Evolutionary conservation across 64 coral and sea anemone species (phyloP).

Genomic region (Stichodactyla helianthus): DNA sequence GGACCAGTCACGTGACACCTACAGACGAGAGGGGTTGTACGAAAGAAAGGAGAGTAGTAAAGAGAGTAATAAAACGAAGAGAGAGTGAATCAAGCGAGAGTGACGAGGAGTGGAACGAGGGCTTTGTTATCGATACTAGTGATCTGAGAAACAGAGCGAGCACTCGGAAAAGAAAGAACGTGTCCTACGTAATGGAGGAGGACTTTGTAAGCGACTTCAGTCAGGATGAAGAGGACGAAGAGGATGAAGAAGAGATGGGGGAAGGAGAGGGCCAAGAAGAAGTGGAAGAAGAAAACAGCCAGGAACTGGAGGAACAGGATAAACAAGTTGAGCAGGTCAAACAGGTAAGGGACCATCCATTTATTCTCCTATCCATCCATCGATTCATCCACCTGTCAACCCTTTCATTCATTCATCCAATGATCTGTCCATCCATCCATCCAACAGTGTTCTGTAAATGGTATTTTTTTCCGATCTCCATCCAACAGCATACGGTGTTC

Average conservation of each 20-base stretch:
- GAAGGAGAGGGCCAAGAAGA: not conserved
- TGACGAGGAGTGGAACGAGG: conserved; percentile 6
- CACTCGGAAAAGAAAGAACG: not conserved
- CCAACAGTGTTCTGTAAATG: no score
- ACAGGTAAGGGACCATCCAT: not conserved
- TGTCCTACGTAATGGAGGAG: not conserved
- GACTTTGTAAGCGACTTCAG: not conserved
- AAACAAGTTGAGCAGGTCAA: not conserved
- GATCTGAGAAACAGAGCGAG: not conserved
- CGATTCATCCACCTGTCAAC: no score
- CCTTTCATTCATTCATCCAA: no score
- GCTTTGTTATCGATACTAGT: not conserved
- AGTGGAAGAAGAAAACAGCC: not conserved
- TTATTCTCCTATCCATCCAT: no score
- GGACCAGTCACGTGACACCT: not conserved
- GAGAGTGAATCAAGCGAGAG: not conserved
- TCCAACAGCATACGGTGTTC: no score
- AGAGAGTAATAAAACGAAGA: not conserved
- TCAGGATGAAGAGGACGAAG: not conserved
- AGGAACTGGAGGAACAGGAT: not conserved
- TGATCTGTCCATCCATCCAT: no score
- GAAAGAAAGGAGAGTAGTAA: not conserved
- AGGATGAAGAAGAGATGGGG: not conserved
- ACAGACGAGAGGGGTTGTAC: not conserved
- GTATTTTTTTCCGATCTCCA: no score